Base-by-base conservation (phyloP, 2,113 vertebrate species). In the Cynoglossus semilaevis region DNA sequence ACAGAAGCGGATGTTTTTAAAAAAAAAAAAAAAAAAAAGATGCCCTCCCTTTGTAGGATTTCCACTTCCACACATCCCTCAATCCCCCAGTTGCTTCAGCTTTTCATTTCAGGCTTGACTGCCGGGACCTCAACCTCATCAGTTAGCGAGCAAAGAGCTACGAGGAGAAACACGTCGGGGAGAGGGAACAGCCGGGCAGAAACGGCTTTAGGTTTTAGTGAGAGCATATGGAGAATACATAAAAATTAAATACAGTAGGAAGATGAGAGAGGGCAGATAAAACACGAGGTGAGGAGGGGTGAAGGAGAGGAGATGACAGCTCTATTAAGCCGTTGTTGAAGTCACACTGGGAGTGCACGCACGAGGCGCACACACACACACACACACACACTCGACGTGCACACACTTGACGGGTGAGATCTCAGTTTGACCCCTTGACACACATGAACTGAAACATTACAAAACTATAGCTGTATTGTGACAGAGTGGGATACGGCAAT, bases 71-170 rank as follows among this genome's bases (percentile, higher is more conserved):
- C 63, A 47, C 36, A 50, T 63, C 67, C 37, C 53, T 66, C 50
- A 17, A 66, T 67, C 67, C 58, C 57, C 46, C 54, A 50, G 16
- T 80, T 74, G 72, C 57, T 11, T 66, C 67, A 65, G 67, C 67
- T 84, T 85, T 84, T 81, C 77, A 88, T 88, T 87, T 87, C 80
- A 85, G 77, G 81, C 84, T 76, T 16, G 45, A 73, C 73, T 86
- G 77, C 73, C 0, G 49, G 75, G 63, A 80, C 56, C 58, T 43
- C 56, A 58, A 51, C 58, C 58, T 74, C 67, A 70, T 69, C 12
- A 51, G 63, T 57, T 56, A 52, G 48, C 69, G 78, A 19, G 51
- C 58, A 81, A 70, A 68, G 51, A 68, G 37, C 46, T 19, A 70
- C 61, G 66, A 46, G 60, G 66, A 59, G 44, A 62, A 66, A 72